Evolutionary conservation across 1,140 invertebrate genomes (phyloP).

Genomic region (Saccostrea cuccullata): DNA sequence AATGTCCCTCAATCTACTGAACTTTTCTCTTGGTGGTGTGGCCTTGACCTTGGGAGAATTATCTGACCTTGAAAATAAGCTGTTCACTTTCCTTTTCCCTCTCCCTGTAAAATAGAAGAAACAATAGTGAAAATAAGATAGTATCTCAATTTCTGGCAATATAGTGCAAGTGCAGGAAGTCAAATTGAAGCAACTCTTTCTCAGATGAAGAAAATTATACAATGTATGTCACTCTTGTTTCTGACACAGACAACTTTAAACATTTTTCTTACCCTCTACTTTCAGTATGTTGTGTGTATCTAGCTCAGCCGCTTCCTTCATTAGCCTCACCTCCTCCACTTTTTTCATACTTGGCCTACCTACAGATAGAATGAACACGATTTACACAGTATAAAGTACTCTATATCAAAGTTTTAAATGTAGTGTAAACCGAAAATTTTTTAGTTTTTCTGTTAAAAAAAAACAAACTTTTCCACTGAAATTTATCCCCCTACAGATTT

Average conservation of each 20-base stretch:
- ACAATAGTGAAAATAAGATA: too few species aligned
- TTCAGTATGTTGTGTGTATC: constrained; percentile 48
- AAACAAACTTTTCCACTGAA: too few species aligned
- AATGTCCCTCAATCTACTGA: constrained; percentile 43
- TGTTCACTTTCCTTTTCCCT: constrained; percentile 40
- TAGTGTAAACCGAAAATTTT: too few species aligned
- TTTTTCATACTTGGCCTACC: constrained; percentile 51
- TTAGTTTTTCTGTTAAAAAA: too few species aligned
- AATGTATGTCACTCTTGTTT: too few species aligned
- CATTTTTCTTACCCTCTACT: neutral
- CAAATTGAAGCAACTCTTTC: too few species aligned
- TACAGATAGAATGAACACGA: neutral
- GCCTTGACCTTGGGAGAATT: constrained; percentile 35
- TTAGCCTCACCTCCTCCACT: constrained; percentile 42
- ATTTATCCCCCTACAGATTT: too few species aligned
- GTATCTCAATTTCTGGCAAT: too few species aligned
- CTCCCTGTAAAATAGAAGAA: constrained; percentile 18
- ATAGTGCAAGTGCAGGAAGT: neutral
- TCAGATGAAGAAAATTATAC: too few species aligned
- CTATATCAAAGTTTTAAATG: too few species aligned
- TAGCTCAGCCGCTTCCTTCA: constrained; percentile 50
- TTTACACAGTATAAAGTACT: too few species aligned
- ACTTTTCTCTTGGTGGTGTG: constrained; percentile 41
- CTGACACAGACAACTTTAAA: too few species aligned
- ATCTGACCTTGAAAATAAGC: constrained; percentile 42